Conservation (phyloP, 2,113 vertebrate genomes). For the Burhinus bistriatus region DNA sequence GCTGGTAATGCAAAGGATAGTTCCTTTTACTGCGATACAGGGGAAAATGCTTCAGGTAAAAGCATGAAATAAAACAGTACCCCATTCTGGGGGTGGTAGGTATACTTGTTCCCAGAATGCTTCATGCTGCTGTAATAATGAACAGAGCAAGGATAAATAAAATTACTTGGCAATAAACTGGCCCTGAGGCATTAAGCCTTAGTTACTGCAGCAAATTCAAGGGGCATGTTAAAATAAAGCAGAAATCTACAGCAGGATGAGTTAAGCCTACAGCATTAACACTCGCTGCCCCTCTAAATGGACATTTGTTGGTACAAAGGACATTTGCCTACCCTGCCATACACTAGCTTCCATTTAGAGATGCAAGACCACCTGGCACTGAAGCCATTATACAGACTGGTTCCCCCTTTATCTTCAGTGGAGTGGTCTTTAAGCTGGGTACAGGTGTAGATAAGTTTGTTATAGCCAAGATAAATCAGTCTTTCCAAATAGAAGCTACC, state of each 20-base stretch:
- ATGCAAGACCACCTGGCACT: neutral
- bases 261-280: neutral
- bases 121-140: neutral
- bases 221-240: neutral
- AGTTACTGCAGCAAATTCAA: neutral
- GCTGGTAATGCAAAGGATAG: neutral
- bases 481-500: neutral
- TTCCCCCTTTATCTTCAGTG: neutral
- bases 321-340: neutral
- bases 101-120: neutral
- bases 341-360: neutral
- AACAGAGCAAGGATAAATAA: neutral
- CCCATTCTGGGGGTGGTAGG: neutral
- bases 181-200: neutral
- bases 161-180: neutral
- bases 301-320: neutral
- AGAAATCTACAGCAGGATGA: neutral
- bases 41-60: neutral
- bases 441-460: rapidly evolving
- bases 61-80: neutral
- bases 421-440: neutral
- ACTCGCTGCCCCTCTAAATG: neutral
- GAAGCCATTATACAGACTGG: neutral
- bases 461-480: neutral
- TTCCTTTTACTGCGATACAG: neutral